Evolutionary conservation across 2,113 vertebrate species (phyloP).

Genomic region (Ochotona curzoniae): DNA sequence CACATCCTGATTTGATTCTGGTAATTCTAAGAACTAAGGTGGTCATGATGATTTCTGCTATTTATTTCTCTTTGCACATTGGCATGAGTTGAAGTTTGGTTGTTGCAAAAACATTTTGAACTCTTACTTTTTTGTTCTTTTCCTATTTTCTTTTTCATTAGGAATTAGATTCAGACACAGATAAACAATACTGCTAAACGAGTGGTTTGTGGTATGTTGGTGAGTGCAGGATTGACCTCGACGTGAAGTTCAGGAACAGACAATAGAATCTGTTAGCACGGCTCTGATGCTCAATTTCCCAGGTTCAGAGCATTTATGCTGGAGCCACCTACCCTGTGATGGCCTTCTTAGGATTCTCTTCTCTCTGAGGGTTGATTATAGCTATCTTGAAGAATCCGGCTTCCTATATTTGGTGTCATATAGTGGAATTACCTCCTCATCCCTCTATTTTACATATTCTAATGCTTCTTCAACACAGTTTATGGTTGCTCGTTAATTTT

Average conservation of each 20-base stretch:
- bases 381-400: neutral
- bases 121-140: rapidly evolving
- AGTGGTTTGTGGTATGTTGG: neutral
- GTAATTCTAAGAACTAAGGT: neutral
- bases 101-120: neutral
- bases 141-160: neutral
- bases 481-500: neutral
- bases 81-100: neutral
- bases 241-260: neutral
- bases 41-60: neutral
- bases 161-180: neutral
- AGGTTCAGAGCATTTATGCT: neutral
- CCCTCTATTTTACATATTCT: neutral
- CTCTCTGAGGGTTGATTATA: neutral
- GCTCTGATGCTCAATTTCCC: neutral
- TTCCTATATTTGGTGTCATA: neutral
- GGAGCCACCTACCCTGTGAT: neutral
- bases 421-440: neutral
- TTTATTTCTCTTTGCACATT: neutral
- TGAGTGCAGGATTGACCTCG: too few relatives aligned
- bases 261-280: neutral
- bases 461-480: too few relatives aligned
- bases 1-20: neutral
- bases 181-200: neutral
- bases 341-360: neutral